phyloP scores from a whole-genome alignment of 2,797 vertebrate genomes.

The Peromyscus melanophrys region DNA sequence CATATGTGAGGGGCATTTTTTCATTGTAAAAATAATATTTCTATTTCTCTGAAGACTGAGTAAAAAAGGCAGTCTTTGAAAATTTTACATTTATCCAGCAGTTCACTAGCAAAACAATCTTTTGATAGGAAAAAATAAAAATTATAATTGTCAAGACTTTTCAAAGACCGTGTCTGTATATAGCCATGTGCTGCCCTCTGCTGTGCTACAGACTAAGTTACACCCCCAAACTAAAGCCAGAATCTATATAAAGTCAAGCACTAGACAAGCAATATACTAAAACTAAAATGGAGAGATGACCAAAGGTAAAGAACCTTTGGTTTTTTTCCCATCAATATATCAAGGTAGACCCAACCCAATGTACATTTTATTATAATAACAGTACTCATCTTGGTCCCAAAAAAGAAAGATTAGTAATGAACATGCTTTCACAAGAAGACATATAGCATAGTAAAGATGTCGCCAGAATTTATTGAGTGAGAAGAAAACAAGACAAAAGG shows the following conservation, averaged over 20 bases:
- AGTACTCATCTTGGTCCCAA: background rate
- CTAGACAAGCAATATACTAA: background rate
- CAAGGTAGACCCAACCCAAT: background rate
- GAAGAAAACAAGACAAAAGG: background rate
- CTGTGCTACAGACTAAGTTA: slow-evolving; percentile 21
- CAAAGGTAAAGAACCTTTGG: background rate
- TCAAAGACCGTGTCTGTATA: background rate
- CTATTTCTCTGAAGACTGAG: background rate
- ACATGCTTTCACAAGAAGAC: background rate
- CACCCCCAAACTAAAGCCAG: background rate
- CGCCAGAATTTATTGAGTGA: background rate
- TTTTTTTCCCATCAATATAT: background rate
- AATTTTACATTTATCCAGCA: background rate
- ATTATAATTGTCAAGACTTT: background rate
- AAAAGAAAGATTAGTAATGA: background rate
- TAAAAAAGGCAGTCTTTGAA: background rate
- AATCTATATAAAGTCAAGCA: background rate
- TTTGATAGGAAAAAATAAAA: background rate
- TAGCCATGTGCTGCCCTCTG: background rate
- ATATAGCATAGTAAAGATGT: background rate
- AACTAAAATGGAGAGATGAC: background rate
- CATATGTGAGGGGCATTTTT: background rate
- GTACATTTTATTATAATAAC: background rate
- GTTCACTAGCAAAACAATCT: slow-evolving; percentile 19
- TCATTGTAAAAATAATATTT: background rate